phyloP scores from a whole-genome alignment of 2,113 vertebrate genomes.

The Ptyas mucosa region DNA sequence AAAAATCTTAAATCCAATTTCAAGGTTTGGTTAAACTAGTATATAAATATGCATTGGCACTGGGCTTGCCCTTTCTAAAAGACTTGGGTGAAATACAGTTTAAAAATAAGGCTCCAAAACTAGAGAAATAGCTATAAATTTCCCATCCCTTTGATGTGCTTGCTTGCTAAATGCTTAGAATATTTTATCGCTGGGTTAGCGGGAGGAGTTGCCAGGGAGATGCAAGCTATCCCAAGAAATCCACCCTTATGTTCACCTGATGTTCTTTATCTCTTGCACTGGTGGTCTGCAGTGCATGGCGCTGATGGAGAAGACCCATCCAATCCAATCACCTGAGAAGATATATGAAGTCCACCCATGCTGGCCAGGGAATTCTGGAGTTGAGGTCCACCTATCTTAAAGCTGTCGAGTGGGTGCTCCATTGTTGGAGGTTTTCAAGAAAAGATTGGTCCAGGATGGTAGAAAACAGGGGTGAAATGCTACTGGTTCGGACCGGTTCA shows the following conservation, averaged over 20 bases:
- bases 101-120: background rate
- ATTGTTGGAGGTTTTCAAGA: no score
- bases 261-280: background rate
- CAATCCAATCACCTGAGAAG: background rate
- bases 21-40: background rate
- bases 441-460: no score
- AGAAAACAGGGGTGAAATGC: no score
- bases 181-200: background rate
- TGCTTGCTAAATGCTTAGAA: background rate
- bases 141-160: background rate
- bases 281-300: background rate
- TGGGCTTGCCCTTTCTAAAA: background rate
- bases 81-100: background rate
- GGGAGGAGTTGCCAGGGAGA: background rate
- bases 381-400: no score
- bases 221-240: background rate
- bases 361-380: no score
- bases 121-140: background rate
- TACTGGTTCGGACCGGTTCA: no score
- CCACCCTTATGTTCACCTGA: background rate
- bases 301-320: background rate
- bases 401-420: no score
- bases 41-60: background rate
- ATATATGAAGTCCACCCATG: no score
- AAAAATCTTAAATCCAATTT: background rate